phyloP scores from a whole-genome alignment of 2,113 vertebrate species.

The Turdus rufiventris region DNA sequence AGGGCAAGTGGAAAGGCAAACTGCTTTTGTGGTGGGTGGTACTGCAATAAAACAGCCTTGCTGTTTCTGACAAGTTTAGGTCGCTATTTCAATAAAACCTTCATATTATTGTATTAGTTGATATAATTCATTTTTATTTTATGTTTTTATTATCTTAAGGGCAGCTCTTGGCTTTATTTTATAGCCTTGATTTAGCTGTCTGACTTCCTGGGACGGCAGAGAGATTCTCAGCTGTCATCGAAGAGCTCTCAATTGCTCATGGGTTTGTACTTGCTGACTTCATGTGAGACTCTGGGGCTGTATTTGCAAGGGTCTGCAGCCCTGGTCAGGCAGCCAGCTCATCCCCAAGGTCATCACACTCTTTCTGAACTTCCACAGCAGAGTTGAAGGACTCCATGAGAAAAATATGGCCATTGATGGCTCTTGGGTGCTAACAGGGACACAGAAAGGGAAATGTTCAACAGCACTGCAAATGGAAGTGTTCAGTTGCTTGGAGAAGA shows the following conservation, averaged over 20 bases:
- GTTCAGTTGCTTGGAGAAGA: neutral
- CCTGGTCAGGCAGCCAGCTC: neutral
- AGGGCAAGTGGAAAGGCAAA: neutral
- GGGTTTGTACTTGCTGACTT: neutral
- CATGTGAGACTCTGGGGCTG: neutral
- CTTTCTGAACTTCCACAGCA: neutral
- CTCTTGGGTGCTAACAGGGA: accelerated
- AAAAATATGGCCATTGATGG: neutral
- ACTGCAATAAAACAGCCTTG: neutral
- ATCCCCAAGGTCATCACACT: neutral
- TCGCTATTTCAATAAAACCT: neutral
- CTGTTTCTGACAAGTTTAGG: neutral
- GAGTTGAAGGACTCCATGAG: neutral
- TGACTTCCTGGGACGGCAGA: neutral
- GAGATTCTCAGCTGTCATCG: neutral
- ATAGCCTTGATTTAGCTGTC: neutral
- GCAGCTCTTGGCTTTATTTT: neutral
- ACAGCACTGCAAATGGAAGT: neutral
- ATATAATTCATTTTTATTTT: neutral
- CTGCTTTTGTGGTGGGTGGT: neutral
- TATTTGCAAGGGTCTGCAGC: neutral
- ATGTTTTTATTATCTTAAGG: neutral
- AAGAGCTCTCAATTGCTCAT: neutral
- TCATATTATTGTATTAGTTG: neutral
- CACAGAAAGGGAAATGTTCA: neutral